A percentile compares a stretch with the other conserved stretches of the same genome.
Conservation (phyloP, 2,888 invertebrate species). For the Eupithecia tripunctaria region DNA sequence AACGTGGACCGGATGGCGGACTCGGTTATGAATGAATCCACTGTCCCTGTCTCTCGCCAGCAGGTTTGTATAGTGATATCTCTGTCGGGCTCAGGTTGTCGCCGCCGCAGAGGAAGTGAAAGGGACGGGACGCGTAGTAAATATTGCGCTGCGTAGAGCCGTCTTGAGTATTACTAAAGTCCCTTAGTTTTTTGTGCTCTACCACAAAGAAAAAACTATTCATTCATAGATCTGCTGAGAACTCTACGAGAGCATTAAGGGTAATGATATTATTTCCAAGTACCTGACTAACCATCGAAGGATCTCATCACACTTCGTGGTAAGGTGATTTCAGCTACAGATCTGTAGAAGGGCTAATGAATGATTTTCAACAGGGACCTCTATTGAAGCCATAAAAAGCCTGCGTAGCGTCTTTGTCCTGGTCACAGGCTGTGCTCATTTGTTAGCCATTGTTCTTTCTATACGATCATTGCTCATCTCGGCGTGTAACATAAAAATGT, state of each 20-base stretch:
- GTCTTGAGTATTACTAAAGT: conserved; percentile 73
- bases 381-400: background rate
- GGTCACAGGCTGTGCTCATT: conserved; percentile 12
- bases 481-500: conserved; percentile 20
- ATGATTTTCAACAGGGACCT: background rate
- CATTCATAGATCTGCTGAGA: conserved; percentile 70
- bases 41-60: conserved; percentile 71
- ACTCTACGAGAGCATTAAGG: conserved; percentile 30
- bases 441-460: conserved; percentile 22
- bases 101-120: conserved; percentile 83
- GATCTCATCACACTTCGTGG: background rate
- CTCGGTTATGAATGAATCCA: conserved; percentile 83
- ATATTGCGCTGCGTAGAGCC: conserved; percentile 77
- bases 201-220: conserved; percentile 71
- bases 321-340: background rate
- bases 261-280: background rate
- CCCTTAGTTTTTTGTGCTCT: conserved; percentile 70
- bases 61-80: conserved; percentile 59
- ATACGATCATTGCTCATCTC: conserved; percentile 15
- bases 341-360: background rate
- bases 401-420: background rate
- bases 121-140: conserved; percentile 83
- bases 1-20: conserved; percentile 82
- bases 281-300: background rate
- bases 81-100: conserved; percentile 78